A percentile compares a stretch with the other conserved stretches of the same genome.
Evolutionary conservation across 2,888 invertebrate genomes (phyloP).

Genomic region (Periphyllus acericola): DNA sequence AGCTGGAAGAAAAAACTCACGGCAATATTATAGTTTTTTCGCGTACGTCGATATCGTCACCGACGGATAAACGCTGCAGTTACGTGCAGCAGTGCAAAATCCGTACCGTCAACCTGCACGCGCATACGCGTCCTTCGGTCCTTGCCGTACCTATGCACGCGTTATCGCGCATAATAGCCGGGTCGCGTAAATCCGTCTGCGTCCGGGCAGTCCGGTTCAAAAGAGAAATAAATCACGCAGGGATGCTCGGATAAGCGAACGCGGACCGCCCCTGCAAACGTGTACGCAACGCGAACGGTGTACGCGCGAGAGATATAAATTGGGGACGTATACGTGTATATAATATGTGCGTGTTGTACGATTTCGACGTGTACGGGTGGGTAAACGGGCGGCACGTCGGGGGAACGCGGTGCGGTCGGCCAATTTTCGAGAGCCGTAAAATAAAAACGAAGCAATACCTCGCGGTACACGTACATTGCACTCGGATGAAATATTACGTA

Average conservation of each 20-base stretch:
- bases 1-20: too few relatives aligned
- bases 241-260: not conserved
- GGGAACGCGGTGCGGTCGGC: not conserved
- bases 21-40: too few relatives aligned
- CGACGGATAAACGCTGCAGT: too few relatives aligned
- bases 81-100: not conserved
- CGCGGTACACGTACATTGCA: too few relatives aligned
- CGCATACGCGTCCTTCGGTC: not conserved
- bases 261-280: not conserved
- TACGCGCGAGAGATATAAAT: slow-evolving; percentile 16
- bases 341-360: too few relatives aligned
- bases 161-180: not conserved
- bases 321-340: not conserved
- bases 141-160: not conserved
- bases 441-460: not conserved
- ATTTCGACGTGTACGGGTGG: too few relatives aligned
- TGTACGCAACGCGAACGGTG: too few relatives aligned
- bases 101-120: not conserved
- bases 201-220: slow-evolving; percentile 16
- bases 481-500: too few relatives aligned
- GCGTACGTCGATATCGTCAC: too few relatives aligned
- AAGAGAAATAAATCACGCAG: slow-evolving; percentile 21
- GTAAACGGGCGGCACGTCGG: too few relatives aligned
- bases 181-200: not conserved
- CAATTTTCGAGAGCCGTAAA: slow-evolving; percentile 29